Evolutionary conservation across 37 sponge, comb jelly and placozoan species (phyloP).

Genomic region (Tethya wilhelma): DNA sequence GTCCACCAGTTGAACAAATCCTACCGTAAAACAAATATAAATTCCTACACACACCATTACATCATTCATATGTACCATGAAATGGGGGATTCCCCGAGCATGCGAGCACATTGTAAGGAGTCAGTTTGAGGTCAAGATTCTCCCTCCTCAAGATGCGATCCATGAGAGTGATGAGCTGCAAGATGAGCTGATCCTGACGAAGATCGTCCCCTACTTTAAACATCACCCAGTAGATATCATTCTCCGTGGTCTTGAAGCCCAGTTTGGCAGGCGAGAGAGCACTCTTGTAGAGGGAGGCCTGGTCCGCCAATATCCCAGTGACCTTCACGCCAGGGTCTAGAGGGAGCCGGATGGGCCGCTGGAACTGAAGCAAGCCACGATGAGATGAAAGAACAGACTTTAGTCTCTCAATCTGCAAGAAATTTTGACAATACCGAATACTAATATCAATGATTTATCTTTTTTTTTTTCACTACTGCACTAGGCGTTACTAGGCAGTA

Average conservation of each 20-base stretch:
- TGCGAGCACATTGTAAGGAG: constrained; percentile 93
- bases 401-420: constrained; percentile 56
- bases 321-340: constrained; percentile 59
- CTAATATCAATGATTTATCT: no score
- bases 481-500: no score
- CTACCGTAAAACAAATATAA: constrained; percentile 20
- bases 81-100: constrained; percentile 71
- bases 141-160: constrained; percentile 91
- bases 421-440: no score
- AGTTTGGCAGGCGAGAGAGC: constrained; percentile 84
- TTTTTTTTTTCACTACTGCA: no score
- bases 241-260: constrained; percentile 74
- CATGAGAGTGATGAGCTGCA: constrained; percentile 96
- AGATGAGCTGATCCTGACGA: constrained; percentile 97
- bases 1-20: constrained; percentile 85
- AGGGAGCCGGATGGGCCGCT: constrained; percentile 56
- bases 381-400: constrained; percentile 9
- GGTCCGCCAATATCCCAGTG: constrained; percentile 59
- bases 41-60: background rate
- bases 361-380: constrained; percentile 10
- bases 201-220: constrained; percentile 97
- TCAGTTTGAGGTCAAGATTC: constrained; percentile 97
- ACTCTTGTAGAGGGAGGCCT: constrained; percentile 91
- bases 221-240: constrained; percentile 82
- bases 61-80: background rate